Conservation (phyloP, 2,113 vertebrate species). For the Macquaria australasica region DNA sequence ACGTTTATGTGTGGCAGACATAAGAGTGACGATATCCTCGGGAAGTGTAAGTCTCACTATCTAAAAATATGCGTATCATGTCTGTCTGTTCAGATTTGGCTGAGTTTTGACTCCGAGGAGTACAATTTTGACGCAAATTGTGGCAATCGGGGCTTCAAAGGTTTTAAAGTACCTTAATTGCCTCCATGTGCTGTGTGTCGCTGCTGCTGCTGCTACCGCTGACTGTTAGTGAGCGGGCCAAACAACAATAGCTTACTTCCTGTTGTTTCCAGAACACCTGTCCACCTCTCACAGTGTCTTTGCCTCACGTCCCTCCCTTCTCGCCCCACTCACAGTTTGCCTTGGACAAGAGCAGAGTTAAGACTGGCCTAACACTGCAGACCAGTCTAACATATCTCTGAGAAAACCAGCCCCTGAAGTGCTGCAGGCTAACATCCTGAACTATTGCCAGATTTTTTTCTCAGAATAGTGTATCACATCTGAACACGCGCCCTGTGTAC, state of each 20-base stretch:
- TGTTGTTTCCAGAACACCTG: slow-evolving; percentile 25
- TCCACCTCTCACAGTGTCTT: neutral
- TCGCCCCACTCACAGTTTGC: neutral
- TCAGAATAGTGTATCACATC: slow-evolving; percentile 7
- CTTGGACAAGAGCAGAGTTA: neutral
- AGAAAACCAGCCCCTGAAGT: neutral
- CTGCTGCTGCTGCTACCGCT: neutral
- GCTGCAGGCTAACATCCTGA: neutral
- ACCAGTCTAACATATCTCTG: neutral
- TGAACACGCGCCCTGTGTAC: slow-evolving; percentile 11
- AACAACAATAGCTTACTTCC: slow-evolving; percentile 1
- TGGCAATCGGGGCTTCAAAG: neutral
- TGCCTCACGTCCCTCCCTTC: neutral
- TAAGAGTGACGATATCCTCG: neutral
- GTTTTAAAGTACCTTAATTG: neutral
- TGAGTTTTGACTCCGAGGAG: neutral
- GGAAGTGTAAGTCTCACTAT: neutral
- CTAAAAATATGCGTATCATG: neutral
- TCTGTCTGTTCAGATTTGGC: slow-evolving; percentile 3
- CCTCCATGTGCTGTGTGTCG: neutral
- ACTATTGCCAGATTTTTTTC: neutral
- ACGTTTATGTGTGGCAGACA: neutral
- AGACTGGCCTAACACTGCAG: neutral
- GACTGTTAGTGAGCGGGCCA: neutral
- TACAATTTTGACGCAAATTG: neutral